Percentiles rank a stretch among this genome's conserved stretches.
Evolutionary conservation across 1,140 invertebrate species (phyloP).

Genomic region (Leptinotarsa undecemlineata): DNA sequence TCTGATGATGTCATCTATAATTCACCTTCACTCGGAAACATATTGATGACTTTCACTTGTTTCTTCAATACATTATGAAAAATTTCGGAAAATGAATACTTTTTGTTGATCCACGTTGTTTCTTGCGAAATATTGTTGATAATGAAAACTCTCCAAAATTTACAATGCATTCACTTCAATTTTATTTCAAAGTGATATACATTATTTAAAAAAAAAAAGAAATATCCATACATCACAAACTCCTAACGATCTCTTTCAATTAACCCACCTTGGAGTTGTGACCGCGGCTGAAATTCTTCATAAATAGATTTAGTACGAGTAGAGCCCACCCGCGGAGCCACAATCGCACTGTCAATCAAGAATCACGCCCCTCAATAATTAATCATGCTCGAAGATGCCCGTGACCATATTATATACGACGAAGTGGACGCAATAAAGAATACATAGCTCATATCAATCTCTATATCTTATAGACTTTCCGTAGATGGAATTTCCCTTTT

Average conservation of each 20-base stretch:
- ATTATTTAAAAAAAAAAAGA: too few species aligned
- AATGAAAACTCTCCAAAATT: too few species aligned
- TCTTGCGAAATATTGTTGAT: too few species aligned
- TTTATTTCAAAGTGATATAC: too few species aligned
- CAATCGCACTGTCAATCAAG: conserved; percentile 56
- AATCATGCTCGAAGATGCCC: conserved; percentile 46
- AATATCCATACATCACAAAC: neutral
- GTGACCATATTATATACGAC: conserved; percentile 11
- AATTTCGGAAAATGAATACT: too few species aligned
- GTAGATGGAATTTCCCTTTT: conserved; percentile 11
- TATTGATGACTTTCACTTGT: too few species aligned
- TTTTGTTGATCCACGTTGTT: too few species aligned
- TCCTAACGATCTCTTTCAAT: neutral
- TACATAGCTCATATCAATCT: conserved; percentile 19
- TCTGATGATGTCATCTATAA: too few species aligned
- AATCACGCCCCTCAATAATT: conserved; percentile 54
- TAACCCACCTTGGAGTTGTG: neutral
- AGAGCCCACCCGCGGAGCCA: conserved; percentile 50
- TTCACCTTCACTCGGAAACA: too few species aligned
- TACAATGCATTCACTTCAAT: too few species aligned
- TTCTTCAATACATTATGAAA: too few species aligned
- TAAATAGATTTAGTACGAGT: conserved; percentile 25
- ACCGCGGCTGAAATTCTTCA: neutral
- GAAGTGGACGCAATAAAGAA: conserved; percentile 1
- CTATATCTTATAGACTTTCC: conserved; percentile 10